phyloP scores from a whole-genome alignment of 1,140 invertebrate genomes.

The Pissodes strobi region DNA sequence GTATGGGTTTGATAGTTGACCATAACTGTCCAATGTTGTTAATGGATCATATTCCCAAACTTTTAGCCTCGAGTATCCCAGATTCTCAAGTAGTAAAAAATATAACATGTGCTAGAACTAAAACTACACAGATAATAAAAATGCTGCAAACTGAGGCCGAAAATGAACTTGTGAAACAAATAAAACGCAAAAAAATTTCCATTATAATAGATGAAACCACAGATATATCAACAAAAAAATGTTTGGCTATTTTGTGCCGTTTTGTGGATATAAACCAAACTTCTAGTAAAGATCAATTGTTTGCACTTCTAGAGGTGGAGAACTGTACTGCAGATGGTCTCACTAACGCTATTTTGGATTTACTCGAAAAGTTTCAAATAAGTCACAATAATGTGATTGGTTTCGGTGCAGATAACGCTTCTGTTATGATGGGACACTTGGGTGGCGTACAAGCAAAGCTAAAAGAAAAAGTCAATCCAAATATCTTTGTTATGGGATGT shows the following conservation, averaged over 20 bases:
- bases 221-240: slow-evolving; percentile 23
- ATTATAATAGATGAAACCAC: slow-evolving; percentile 28
- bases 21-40: slow-evolving; percentile 19
- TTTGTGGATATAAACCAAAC: neutral
- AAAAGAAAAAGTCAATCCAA: slow-evolving; percentile 11
- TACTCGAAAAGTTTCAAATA: slow-evolving; percentile 7
- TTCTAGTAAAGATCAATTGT: slow-evolving; percentile 1
- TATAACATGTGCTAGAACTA: slow-evolving; percentile 16
- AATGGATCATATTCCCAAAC: slow-evolving; percentile 20
- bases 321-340: slow-evolving; percentile 8
- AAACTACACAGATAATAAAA: slow-evolving; percentile 8
- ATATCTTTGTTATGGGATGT: slow-evolving; percentile 20
- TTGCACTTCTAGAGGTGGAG: too few species aligned
- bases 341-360: slow-evolving; percentile 3
- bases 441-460: slow-evolving; percentile 5
- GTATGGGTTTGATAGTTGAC: slow-evolving; percentile 8
- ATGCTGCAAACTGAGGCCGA: too few species aligned
- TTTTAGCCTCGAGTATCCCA: neutral
- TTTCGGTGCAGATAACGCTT: slow-evolving; percentile 17
- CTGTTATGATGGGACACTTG: slow-evolving; percentile 27
- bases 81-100: slow-evolving; percentile 15
- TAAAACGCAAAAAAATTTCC: too few species aligned
- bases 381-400: slow-evolving; percentile 11
- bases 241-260: slow-evolving; percentile 15
- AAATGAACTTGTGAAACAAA: too few species aligned